These are phyloP conservation scores for Nannospalax galili DNA, from an alignment of 2,113 vertebrate genomes.

Conservation along the genomic window DNA sequence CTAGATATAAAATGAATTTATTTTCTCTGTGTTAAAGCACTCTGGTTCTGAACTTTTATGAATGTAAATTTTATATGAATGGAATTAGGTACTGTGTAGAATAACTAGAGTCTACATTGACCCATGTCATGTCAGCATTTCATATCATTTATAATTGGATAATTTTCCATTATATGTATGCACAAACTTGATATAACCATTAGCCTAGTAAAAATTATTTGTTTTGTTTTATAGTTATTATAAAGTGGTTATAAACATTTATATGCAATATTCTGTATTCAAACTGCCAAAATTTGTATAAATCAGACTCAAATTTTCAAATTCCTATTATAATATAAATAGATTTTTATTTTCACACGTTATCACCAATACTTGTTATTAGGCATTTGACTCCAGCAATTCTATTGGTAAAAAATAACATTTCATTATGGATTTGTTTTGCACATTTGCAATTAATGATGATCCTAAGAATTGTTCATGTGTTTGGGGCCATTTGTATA, in stretches of 20 bases:
- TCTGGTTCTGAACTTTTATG: neutral
- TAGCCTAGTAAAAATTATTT: neutral
- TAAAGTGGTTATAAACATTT: neutral
- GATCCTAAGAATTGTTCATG: too few species aligned
- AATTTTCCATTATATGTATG: neutral
- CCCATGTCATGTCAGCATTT: neutral
- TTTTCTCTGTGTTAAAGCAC: neutral
- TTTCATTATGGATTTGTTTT: neutral
- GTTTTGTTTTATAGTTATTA: too few species aligned
- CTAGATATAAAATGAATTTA: neutral
- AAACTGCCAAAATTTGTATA: neutral
- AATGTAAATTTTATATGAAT: neutral
- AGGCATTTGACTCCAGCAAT: neutral
- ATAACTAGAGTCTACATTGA: neutral
- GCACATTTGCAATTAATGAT: neutral
- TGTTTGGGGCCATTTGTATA: neutral
- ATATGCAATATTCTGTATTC: neutral
- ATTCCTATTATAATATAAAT: neutral
- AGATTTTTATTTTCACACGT: neutral
- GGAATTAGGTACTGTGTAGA: neutral
- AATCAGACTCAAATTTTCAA: neutral
- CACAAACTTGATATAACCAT: neutral
- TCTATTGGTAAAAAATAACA: fast-evolving
- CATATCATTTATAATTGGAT: neutral
- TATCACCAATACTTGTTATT: neutral